These are phyloP conservation scores for Merops nubicus DNA, from an alignment of 2,113 vertebrate genomes.

Conservation along the genomic window DNA sequence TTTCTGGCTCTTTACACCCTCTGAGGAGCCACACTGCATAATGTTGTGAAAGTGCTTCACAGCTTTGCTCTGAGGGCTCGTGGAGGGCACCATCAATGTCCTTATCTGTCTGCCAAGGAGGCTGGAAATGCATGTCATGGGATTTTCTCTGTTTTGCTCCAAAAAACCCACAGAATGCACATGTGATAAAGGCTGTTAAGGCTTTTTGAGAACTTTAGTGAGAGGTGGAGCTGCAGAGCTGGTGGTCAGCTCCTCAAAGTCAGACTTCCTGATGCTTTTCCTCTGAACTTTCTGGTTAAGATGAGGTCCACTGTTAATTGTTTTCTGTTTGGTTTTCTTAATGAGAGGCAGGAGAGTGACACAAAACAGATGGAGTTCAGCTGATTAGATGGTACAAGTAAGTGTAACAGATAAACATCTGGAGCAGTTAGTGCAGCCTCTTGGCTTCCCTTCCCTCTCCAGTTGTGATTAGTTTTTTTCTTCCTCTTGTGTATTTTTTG, in stretches of 20 bases:
- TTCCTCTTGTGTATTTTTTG: not conserved
- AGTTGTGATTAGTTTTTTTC: not conserved
- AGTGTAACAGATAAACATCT: not conserved
- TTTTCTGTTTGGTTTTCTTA: not conserved
- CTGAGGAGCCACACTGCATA: fast-evolving
- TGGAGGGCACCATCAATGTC: not conserved
- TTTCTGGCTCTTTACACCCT: not conserved
- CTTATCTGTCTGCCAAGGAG: not conserved
- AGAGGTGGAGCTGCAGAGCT: not conserved
- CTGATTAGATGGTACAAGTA: not conserved
- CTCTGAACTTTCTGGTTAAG: not conserved
- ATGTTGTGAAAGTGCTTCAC: not conserved
- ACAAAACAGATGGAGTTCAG: slow-evolving; percentile 13
- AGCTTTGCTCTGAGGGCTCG: not conserved
- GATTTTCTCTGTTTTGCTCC: not conserved
- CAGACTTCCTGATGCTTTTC: not conserved
- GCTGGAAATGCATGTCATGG: not conserved
- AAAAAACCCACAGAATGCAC: not conserved
- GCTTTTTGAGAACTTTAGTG: not conserved
- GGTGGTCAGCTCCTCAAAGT: not conserved
- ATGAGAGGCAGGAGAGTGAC: not conserved
- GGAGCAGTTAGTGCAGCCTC: not conserved
- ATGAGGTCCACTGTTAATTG: not conserved
- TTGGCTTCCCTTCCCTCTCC: not conserved
- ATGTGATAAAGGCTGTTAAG: not conserved